These are phyloP conservation scores for Neoaliturus tenellus DNA, from an alignment of 2,888 invertebrate genomes.

Conservation along the genomic window DNA sequence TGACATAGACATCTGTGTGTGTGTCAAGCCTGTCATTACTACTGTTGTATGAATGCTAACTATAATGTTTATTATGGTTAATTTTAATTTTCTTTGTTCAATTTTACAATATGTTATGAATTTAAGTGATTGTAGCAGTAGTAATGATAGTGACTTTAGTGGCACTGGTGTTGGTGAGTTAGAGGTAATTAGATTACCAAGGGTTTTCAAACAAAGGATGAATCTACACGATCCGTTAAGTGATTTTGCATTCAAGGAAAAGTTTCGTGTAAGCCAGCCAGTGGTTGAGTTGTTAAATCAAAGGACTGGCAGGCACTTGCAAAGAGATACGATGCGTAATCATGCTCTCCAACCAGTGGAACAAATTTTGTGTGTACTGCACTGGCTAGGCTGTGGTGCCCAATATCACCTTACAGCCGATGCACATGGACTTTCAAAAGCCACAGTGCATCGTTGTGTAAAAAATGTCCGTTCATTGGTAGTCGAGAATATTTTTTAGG, in stretches of 20 bases:
- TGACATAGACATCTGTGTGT: neutral
- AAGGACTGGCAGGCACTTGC: too few relatives aligned
- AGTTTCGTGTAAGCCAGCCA: constrained; percentile 4
- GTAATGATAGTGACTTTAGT: constrained; percentile 5
- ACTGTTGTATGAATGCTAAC: neutral
- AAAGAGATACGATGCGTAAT: too few relatives aligned
- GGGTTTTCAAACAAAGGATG: neutral
- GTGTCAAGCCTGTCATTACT: neutral
- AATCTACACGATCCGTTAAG: neutral
- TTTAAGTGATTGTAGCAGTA: neutral
- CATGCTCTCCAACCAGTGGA: too few relatives aligned
- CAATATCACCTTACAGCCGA: neutral
- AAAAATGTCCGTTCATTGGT: neutral
- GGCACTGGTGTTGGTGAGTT: neutral
- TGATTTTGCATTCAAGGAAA: constrained; percentile 6
- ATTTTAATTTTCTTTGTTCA: neutral
- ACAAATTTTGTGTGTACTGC: neutral
- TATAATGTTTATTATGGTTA: neutral
- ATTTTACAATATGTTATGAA: neutral
- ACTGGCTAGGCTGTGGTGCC: constrained; percentile 15
- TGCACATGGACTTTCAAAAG: constrained; percentile 5
- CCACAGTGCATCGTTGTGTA: constrained; percentile 8
- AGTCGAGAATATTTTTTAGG: neutral
- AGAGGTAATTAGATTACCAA: neutral
- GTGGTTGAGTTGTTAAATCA: too few relatives aligned